Base-by-base conservation (phyloP, 2,113 vertebrate genomes). In the Rhinichthys klamathensis region DNA sequence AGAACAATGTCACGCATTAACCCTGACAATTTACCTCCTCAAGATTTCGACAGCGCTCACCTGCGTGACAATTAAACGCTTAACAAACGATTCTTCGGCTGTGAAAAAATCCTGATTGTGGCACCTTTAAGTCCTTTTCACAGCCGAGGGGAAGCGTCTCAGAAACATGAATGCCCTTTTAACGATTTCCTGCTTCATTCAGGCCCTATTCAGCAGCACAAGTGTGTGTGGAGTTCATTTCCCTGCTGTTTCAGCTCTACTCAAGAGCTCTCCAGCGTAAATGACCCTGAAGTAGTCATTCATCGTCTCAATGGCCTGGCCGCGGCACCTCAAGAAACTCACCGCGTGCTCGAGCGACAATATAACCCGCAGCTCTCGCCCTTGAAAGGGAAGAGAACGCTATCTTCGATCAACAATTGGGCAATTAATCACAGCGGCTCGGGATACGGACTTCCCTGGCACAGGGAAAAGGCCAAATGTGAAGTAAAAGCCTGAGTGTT, bases 261-360 rank as follows among this genome's bases (percentile, higher is more conserved):
- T 90, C 84, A 84, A 90, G 89, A 70, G 89, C 91, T 88, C 91
- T 91, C 61, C 87, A 91, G 83, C 87, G 78, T 88, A 85, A 91
- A 91, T 90, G 87, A 90, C 89, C 46, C 88, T 87, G 86, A 84
- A 90, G 89, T 83, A 86, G 89, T 90, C 83, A 84, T 91, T 90
- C 88, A 89, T 88, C 65, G 81, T 80, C 86, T 90, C 87, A 90
- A 90, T 89, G 73, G 85, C 67, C 80, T 60, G 78, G 83, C 87
- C 83, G 35, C 75, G 78, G 51, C 61, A 89, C 90, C 88, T 90
- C 83, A 83, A 87, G 81, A 85, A 82, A 84, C 82, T 82, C 81
- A 56, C 75, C 84, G 56, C 30, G 67, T 56, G 77, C 82, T 84
- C 75, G 78, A 75, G 67, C 69, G 49, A 83, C 72, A 80, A 85